Evolutionary conservation across 2,888 invertebrate genomes (phyloP), one percentile per base, ranked within the genome.

Genomic region (Agrotis exclamationis): DNA sequence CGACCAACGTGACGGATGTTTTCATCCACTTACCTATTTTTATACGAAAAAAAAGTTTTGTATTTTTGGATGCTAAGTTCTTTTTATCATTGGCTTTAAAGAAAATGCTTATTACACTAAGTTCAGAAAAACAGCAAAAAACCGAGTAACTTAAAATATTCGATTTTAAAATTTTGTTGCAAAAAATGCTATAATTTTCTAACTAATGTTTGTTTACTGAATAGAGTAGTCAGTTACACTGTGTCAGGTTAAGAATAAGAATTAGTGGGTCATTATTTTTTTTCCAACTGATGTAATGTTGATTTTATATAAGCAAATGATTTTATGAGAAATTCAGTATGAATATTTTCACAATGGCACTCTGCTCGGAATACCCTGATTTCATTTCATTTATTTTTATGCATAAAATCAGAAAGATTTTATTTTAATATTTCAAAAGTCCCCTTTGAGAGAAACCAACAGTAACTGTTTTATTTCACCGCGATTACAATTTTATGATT

Each of bases 391-490:
- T n/a, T n/a, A n/a, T n/a, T n/a, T 65, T 63, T 47, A 1, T 22
- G 39, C 7, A 48, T n/a, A 53, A 56, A 54, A 60, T 24, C 18
- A n/a, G 14, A n/a, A 33, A 13, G 47, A 20, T 53, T 53, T 68
- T 60, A 39, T 57, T 76, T 33, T 33, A 24, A 69, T 50, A 70
- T 71, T 24, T 66, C 18, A 9, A 16, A 33, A 56, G 24, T 62
- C 47, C 14, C 63, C 57, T 71, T 71, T 71, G 79, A 72, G 60
- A 50, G 16, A 28, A 47, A 45, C 60, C 67, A 76, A 51, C 50
- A 65, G 90, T 92, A 90, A 93, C 93, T 92, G 92, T 92, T 93
- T 92, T 92, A 93, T 92, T 93, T 91, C 88, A 92, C 90, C 89
- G 88, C 86, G 89, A 90, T 89, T 73, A 82, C 74, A 79, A 58